These are phyloP conservation scores for Emesis russula DNA, from an alignment of 2,888 invertebrate genomes.

Conservation along the genomic window DNA sequence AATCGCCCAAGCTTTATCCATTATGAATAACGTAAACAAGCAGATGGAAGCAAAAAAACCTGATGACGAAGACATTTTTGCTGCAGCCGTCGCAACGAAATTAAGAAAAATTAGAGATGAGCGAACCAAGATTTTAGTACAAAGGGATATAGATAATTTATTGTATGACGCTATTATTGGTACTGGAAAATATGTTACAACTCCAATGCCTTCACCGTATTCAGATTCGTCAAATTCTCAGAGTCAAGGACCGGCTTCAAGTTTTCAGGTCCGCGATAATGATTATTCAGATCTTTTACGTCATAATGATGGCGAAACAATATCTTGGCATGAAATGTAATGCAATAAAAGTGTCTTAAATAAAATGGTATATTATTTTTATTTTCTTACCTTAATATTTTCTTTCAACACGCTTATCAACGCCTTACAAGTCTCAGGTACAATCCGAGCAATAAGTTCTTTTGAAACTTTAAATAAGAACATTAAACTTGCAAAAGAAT, in stretches of 20 bases:
- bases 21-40: constrained; percentile 83
- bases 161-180: constrained; percentile 62
- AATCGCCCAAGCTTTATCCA: constrained; percentile 76
- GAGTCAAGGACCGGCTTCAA: constrained; percentile 39
- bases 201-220: constrained; percentile 57
- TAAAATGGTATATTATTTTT: too few species aligned
- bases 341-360: too few species aligned
- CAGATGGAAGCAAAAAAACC: constrained; percentile 74
- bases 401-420: too few species aligned
- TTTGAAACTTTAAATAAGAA: too few species aligned
- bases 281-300: too few species aligned
- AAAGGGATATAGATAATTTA: constrained; percentile 78
- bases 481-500: too few species aligned
- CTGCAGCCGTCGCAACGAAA: constrained; percentile 46
- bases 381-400: too few species aligned
- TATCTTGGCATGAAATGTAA: too few species aligned
- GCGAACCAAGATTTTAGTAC: constrained; percentile 77
- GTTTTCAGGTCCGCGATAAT: not conserved
- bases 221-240: constrained; percentile 78
- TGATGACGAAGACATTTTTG: constrained; percentile 68
- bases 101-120: constrained; percentile 84
- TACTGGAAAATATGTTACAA: constrained; percentile 76
- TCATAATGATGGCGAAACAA: too few species aligned
- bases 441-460: too few species aligned
- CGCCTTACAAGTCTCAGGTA: too few species aligned